These are phyloP conservation scores for Sapajus apella DNA, from an alignment of 2,113 vertebrate genomes.

Conservation along the genomic window DNA sequence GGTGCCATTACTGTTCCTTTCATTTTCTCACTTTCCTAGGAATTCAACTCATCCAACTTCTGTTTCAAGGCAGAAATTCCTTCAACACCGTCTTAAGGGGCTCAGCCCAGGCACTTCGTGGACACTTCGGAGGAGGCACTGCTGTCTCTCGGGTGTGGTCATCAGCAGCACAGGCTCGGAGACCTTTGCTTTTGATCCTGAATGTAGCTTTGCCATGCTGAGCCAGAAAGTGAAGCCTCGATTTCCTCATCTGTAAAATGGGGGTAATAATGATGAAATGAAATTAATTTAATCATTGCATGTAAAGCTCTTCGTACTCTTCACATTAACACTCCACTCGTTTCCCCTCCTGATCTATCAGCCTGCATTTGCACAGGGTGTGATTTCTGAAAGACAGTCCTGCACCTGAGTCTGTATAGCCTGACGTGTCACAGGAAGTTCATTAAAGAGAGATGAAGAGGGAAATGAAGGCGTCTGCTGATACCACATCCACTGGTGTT, in stretches of 20 bases:
- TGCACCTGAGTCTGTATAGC: neutral
- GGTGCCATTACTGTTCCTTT: accelerated
- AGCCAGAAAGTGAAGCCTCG: neutral
- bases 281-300: too few species aligned
- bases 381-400: neutral
- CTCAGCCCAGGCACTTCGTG: too few species aligned
- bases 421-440: neutral
- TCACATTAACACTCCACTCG: accelerated
- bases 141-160: too few species aligned
- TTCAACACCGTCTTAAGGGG: too few species aligned
- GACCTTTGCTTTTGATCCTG: neutral
- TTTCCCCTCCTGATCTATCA: accelerated
- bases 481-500: neutral
- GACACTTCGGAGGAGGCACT: neutral
- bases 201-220: neutral
- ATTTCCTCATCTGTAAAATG: neutral
- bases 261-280: too few species aligned
- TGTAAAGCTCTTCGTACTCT: accelerated
- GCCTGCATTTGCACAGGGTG: accelerated
- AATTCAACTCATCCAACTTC: too few species aligned
- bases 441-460: neutral
- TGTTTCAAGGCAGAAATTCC: too few species aligned
- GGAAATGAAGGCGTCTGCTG: neutral
- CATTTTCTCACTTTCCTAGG: neutral
- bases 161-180: neutral